Percentiles rank a stretch among this genome's conserved stretches.
Conservation (phyloP, 2,888 invertebrate genomes). For the Craniophora ligustri region DNA sequence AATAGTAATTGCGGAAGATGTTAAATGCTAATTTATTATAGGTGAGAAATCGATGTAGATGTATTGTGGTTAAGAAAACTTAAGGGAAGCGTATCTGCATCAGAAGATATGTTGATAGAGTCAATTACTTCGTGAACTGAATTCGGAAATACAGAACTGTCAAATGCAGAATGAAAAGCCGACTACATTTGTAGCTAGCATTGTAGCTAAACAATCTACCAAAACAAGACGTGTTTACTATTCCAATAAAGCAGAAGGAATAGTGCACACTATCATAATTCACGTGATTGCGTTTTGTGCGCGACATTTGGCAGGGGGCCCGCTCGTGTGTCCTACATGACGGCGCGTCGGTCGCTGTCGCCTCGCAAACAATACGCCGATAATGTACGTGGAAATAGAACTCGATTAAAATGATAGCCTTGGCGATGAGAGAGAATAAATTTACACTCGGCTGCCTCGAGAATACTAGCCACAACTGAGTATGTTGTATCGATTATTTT, state of each 20-base stretch:
- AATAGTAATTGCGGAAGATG: no score
- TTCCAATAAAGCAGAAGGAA: conserved; percentile 42
- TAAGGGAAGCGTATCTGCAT: no score
- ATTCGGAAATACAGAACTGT: neutral
- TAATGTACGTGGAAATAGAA: conserved; percentile 36
- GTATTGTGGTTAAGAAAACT: no score
- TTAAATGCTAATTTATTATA: no score
- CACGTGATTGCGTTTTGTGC: conserved; percentile 9
- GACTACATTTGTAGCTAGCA: neutral
- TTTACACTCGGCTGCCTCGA: neutral
- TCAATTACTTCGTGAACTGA: no score
- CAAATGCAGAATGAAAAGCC: no score
- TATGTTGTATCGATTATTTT: no score
- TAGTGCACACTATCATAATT: conserved; percentile 35
- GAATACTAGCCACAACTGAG: neutral
- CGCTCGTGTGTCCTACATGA: conserved; percentile 46
- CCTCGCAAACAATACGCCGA: conserved; percentile 30
- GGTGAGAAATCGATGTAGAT: no score
- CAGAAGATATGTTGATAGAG: no score
- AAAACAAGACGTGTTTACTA: conserved; percentile 36
- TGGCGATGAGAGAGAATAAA: conserved; percentile 12
- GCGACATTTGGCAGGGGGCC: conserved; percentile 46
- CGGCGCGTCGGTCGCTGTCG: conserved; percentile 36
- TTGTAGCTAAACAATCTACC: conserved; percentile 22
- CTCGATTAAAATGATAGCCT: conserved; percentile 46